Evolutionary conservation across 2,797 vertebrate species (phyloP).

Genomic region (Mastacembelus armatus): DNA sequence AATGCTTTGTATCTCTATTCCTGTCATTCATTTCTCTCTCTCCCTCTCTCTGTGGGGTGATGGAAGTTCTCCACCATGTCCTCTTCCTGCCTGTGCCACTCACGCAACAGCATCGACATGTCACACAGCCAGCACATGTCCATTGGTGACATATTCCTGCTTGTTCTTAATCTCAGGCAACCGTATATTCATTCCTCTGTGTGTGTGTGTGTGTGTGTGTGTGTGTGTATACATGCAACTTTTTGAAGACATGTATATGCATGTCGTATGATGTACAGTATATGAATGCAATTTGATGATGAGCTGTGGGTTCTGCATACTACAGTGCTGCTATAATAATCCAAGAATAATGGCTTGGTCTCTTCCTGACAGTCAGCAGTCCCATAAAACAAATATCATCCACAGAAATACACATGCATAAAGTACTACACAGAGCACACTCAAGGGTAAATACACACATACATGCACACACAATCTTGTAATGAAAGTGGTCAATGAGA

Average conservation of each 20-base stretch:
- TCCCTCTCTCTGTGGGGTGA: too few species aligned
- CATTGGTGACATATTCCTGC: slow-evolving; percentile 58
- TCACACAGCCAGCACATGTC: slow-evolving; percentile 51
- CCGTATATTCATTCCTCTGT: slow-evolving; percentile 23
- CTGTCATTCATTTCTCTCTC: slow-evolving; percentile 10
- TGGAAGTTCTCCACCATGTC: slow-evolving; percentile 51
- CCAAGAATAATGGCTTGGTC: slow-evolving; percentile 73
- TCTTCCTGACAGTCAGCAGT: slow-evolving; percentile 67
- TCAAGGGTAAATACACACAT: background rate
- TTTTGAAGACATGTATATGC: slow-evolving; percentile 36
- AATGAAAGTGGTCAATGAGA: background rate
- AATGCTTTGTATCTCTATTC: background rate
- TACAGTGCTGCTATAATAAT: slow-evolving; percentile 75
- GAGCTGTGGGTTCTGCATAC: slow-evolving; percentile 73
- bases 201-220: too few species aligned
- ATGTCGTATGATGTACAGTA: slow-evolving; percentile 56
- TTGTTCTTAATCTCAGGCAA: slow-evolving; percentile 48
- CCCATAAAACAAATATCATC: slow-evolving; percentile 63
- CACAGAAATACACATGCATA: slow-evolving; percentile 17
- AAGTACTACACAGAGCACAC: background rate
- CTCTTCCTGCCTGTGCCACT: slow-evolving; percentile 63
- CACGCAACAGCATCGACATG: slow-evolving; percentile 68
- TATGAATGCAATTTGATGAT: slow-evolving; percentile 78
- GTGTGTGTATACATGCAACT: slow-evolving; percentile 3
- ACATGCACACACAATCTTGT: background rate